These are phyloP conservation scores for Tragelaphus imberbis DNA, from an alignment of 2,113 vertebrate species.

Conservation along the genomic window DNA sequence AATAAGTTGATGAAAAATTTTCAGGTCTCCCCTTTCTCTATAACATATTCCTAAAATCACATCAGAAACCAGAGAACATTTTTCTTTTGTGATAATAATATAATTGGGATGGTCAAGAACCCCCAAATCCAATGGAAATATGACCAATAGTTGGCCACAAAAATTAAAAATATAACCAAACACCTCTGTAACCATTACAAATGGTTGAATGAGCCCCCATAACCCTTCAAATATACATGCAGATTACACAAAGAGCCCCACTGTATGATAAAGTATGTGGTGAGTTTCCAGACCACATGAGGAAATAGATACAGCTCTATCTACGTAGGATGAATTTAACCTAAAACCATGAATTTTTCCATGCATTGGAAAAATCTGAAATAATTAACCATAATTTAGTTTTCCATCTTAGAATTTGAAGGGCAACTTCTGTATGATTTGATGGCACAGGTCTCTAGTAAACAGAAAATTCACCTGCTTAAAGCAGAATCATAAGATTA, in stretches of 20 bases:
- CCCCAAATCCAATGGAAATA: conserved; percentile 16
- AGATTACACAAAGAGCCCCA: background rate
- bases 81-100: background rate
- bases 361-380: background rate
- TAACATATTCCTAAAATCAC: background rate
- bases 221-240: background rate
- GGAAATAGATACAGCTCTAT: conserved; percentile 21
- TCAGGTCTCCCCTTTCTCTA: background rate
- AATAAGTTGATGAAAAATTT: background rate
- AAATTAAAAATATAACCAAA: conserved; percentile 24
- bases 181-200: background rate
- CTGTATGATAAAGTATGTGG: background rate
- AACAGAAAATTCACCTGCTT: conserved; percentile 10
- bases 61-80: background rate
- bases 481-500: background rate
- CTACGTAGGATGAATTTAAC: background rate
- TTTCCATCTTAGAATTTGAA: conserved; percentile 29
- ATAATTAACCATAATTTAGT: conserved; percentile 14
- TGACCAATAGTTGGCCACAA: background rate
- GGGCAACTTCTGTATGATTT: background rate
- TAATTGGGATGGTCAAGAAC: background rate
- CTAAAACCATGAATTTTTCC: background rate
- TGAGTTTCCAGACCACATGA: background rate
- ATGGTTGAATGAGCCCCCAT: background rate
- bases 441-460: background rate